phyloP scores from a whole-genome alignment of 2,888 invertebrate species.

The Acanthacorydalis orientalis region DNA sequence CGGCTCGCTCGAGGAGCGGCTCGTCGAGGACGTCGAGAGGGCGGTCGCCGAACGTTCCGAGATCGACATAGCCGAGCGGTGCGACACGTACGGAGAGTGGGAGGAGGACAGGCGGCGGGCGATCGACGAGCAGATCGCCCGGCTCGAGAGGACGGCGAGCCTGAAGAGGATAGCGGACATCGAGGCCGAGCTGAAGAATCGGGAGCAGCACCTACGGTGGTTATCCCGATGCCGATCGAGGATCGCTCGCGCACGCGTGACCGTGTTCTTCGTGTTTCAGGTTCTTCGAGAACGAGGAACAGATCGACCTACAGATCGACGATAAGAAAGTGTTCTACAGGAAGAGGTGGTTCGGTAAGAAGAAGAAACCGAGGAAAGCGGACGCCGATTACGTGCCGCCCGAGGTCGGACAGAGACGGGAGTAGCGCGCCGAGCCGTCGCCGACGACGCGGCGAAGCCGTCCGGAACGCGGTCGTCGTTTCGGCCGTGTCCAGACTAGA shows the following conservation, averaged over 20 bases:
- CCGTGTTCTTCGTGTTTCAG: conserved; percentile 17
- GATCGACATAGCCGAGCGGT: conserved; percentile 39
- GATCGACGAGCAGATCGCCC: conserved; percentile 38
- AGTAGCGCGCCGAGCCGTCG: background rate
- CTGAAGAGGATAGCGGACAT: conserved; percentile 38
- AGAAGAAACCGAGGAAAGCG: conserved; percentile 27
- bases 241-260: background rate
- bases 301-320: conserved; percentile 54
- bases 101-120: conserved; percentile 34
- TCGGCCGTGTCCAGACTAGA: too few species aligned
- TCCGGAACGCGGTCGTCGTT: too few species aligned
- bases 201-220: conserved; percentile 46
- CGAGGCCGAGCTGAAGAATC: conserved; percentile 36
- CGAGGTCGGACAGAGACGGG: conserved; percentile 28
- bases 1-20: conserved; percentile 26
- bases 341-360: conserved; percentile 27
- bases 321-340: conserved; percentile 32
- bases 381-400: conserved; percentile 58
- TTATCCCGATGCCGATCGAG: background rate
- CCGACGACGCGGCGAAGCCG: too few species aligned
- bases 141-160: conserved; percentile 29
- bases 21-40: conserved; percentile 34
- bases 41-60: conserved; percentile 36
- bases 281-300: conserved; percentile 68
- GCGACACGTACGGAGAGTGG: conserved; percentile 42